Evolutionary conservation across 2,113 vertebrate genomes (phyloP), one percentile per base, ranked within the genome.

Genomic region (Blennius ocellaris): DNA sequence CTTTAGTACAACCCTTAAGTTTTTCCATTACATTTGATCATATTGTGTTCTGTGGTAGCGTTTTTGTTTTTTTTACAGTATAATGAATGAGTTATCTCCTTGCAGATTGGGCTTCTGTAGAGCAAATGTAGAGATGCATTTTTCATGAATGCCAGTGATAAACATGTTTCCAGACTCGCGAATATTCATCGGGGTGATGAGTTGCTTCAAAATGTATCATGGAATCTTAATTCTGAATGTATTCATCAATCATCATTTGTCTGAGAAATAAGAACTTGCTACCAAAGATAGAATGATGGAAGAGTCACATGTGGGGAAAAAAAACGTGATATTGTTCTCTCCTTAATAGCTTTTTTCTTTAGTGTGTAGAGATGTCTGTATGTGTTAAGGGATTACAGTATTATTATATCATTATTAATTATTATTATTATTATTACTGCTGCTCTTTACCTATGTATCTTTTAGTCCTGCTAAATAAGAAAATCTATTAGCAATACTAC

Each of bases 221-320:
- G 7, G 64, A 76, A 73, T 72, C 61, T 63, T 58, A 81, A 59
- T 9, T 36, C 44, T 65, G 73, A 61, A 81, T 30, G 62, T 68
- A 43, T 67, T 82, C 69, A 78, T 88, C 71, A 73, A 63, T 84
- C 82, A 63, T 84, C 82, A 80, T 79, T 78, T 73, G 72, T 76
- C n/a, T 47, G 14, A 56, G 70, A 70, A 65, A 84, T 73, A 59
- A 45, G 64, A 83, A 56, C 10, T 7, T 4, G 2, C 45, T 50
- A 68, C 81, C 85, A 88, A 85, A 86, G 83, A 82, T 49, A 77
- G 49, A 79, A 71, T 71, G 52, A 80, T 67, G 62, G 36, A 69
- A 65, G 40, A 48, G 47, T 45, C 48, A 38, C 49, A 10, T 81
- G 69, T 80, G 72, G n/a, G n/a, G n/a, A n/a, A n/a, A 80, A 63